A percentile compares a stretch with the other conserved stretches of the same genome.
Conservation (phyloP, 1,140 invertebrate species). For the Dolichoris vasculosae region DNA sequence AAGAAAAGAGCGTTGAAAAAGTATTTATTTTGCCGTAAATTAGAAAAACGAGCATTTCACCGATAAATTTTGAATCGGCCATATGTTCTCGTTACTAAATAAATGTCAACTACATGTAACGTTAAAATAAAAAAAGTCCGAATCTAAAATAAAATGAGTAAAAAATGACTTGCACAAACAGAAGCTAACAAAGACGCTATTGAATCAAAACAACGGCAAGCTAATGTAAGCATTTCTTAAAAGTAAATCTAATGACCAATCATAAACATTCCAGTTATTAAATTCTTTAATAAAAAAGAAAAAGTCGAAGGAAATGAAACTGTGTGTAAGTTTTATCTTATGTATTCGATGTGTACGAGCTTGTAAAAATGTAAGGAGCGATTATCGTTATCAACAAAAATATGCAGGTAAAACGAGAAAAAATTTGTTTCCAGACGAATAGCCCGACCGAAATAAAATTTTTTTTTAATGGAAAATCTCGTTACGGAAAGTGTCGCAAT, state of each 20-base stretch:
- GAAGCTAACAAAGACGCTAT: not conserved
- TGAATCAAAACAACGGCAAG: slow-evolving; percentile 1
- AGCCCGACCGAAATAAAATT: not conserved
- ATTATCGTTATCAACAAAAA: slow-evolving; percentile 7
- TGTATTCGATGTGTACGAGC: no score
- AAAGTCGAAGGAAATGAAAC: not conserved
- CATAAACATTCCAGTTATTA: slow-evolving; percentile 21
- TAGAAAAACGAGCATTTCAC: not conserved
- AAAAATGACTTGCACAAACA: slow-evolving; percentile 46
- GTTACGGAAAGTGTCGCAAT: slow-evolving; percentile 39
- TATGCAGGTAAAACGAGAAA: not conserved
- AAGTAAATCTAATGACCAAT: not conserved
- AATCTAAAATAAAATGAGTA: not conserved
- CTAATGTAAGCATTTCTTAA: not conserved
- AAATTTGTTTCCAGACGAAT: not conserved
- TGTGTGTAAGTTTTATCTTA: slow-evolving; percentile 3
- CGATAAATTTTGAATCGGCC: not conserved
- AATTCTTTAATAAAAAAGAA: not conserved
- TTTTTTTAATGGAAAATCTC: slow-evolving; percentile 10
- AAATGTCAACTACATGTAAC: not conserved
- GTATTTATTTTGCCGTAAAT: not conserved
- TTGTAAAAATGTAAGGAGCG: not conserved
- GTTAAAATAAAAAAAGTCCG: not conserved
- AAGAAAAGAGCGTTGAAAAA: not conserved
- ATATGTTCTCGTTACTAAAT: not conserved